Conservation (phyloP, 1,140 invertebrate genomes). For the Heliconius hermathena region DNA sequence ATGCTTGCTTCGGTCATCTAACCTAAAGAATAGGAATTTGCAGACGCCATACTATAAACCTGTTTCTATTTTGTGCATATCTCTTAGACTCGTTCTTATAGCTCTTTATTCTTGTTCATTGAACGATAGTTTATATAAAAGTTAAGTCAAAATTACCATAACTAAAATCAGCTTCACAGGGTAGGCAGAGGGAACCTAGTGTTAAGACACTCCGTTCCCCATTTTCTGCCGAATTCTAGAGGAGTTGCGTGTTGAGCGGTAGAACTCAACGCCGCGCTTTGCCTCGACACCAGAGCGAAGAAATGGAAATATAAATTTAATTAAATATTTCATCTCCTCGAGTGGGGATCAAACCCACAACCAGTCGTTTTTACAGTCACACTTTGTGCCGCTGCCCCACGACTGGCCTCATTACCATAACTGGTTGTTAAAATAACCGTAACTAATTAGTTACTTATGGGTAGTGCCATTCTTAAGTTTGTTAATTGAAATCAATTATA, state of each 20-base stretch:
- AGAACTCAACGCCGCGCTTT: no score
- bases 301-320: no score
- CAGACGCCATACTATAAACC: slow-evolving; percentile 16
- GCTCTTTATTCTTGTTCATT: slow-evolving; percentile 6
- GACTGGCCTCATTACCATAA: slow-evolving; percentile 6
- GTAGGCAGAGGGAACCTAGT: no score
- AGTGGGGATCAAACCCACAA: no score
- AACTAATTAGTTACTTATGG: neutral
- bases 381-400: no score
- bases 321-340: no score
- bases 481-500: neutral
- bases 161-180: neutral
- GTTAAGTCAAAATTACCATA: slow-evolving; percentile 19
- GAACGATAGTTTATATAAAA: slow-evolving; percentile 10
- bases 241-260: no score
- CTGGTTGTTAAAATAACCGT: slow-evolving; percentile 10
- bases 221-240: no score
- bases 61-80: slow-evolving; percentile 25
- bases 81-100: slow-evolving; percentile 11
- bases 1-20: neutral
- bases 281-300: no score
- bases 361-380: no score
- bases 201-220: no score
- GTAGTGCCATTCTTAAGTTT: neutral
- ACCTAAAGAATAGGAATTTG: slow-evolving; percentile 12